A percentile compares a stretch with the other conserved stretches of the same genome.
Evolutionary conservation across 2,888 invertebrate species (phyloP).

Genomic region (Yponomeuta evonymella): DNA sequence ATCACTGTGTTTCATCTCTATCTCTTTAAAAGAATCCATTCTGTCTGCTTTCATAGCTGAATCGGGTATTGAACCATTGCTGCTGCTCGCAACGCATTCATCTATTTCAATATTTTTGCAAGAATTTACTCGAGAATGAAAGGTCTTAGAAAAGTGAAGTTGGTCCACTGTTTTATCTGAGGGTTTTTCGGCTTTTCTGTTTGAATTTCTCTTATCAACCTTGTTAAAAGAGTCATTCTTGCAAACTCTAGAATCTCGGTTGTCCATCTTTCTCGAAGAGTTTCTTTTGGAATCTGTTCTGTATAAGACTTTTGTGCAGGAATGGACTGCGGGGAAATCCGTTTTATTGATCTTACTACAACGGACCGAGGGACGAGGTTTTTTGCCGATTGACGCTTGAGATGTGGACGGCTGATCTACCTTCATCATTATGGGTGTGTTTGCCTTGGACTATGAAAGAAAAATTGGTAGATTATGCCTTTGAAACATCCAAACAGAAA

Average conservation of each 20-base stretch:
- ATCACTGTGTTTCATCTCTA: not conserved
- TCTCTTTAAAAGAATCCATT: not conserved
- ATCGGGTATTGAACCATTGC: not conserved
- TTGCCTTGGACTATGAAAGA: not conserved
- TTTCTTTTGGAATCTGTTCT: not conserved
- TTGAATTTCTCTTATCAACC: not conserved
- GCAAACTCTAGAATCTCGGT: not conserved
- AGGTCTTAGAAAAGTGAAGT: not conserved
- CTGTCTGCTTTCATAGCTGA: not conserved
- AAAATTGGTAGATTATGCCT: not conserved
- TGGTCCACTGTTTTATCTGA: not conserved
- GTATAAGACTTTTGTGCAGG: not conserved
- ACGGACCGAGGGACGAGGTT: not conserved
- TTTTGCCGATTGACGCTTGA: not conserved
- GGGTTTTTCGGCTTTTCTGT: not conserved
- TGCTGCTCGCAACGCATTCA: not conserved
- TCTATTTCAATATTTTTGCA: not conserved
- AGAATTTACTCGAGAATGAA: not conserved
- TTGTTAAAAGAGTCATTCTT: not conserved
- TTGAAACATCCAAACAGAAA: no score
- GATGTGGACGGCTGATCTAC: not conserved
- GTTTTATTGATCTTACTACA: not conserved
- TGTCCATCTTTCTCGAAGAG: not conserved
- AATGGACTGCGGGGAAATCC: not conserved
- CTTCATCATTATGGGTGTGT: not conserved